Evolutionary conservation across 2,797 vertebrate genomes (phyloP), one percentile per base, ranked within the genome.

Genomic region (Rhinella marina): DNA sequence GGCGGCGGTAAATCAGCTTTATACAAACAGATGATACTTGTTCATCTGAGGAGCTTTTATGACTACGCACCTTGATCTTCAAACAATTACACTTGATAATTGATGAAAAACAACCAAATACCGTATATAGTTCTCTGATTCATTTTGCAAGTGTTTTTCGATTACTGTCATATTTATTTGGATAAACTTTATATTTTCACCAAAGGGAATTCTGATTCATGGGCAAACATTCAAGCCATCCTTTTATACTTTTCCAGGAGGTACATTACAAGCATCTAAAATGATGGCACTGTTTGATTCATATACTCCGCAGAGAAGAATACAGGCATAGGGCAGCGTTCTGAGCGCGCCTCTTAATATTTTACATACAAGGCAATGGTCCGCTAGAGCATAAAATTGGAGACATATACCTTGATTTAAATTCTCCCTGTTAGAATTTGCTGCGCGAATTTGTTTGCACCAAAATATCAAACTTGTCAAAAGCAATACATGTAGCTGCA

Each of bases 381-480:
- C 56, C 83, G 54, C 72, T 85, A 25, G 83, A 85, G 83, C 83
- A 64, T 85, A 77, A 85, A 76, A 85, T 85, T 85, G 83, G 83
- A 85, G 83, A 85, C 83, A 52, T 85, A 85, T 29, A 85, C 56
- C 72, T 75, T 77, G 72, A 85, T 85, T 76, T 85, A 76, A 85
- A 64, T 75, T 85, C 83, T 59, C 25, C 32, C 57, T 3, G 41
- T 77, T 61, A 84, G 54, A 85, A 85, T 77, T 85, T 85, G 72
- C 72, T 19, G 32, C 48, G 52, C 21, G 56, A 62, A 62, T 85
- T 85, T 77, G 83, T 85, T 85, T 85, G 72, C 77, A 85, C 41
- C 83, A 27, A 61, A 85, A 77, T 64, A 85, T 77, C 83, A 64
- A 75, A 62, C 32, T 76, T 85, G 72, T 77, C 83, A 85, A 76